Evolutionary conservation across 2,113 vertebrate species (phyloP).

Genomic region (Struthio camelus): DNA sequence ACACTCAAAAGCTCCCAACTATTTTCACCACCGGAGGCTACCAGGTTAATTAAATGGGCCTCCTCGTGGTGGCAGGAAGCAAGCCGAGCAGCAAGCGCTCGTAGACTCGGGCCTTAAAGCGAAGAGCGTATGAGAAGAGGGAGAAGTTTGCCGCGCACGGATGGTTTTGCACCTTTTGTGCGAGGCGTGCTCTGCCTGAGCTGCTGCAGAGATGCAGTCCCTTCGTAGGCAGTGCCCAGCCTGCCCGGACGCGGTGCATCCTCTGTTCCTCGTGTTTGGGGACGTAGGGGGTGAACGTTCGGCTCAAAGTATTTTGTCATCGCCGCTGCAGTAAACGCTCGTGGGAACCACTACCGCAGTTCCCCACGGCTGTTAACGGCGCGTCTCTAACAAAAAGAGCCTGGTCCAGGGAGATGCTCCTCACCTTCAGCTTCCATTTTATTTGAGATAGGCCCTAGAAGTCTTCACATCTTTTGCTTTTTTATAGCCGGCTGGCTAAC

Average conservation of each 20-base stretch:
- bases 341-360: background rate
- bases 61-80: conserved; percentile 41
- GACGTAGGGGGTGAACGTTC: background rate
- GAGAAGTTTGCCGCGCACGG: background rate
- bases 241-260: background rate
- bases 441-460: background rate
- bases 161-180: background rate
- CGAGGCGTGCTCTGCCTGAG: background rate
- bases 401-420: background rate
- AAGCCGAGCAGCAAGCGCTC: conserved; percentile 52
- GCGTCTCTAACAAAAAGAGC: background rate
- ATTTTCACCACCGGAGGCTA: conserved; percentile 25
- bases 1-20: conserved; percentile 25
- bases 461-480: background rate
- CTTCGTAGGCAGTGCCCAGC: background rate
- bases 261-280: background rate
- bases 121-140: background rate
- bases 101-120: background rate
- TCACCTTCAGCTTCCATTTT: background rate
- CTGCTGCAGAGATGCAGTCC: background rate
- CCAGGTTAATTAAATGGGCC: conserved; percentile 62
- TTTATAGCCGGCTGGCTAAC: background rate
- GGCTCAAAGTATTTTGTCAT: background rate
- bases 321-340: background rate
- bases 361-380: background rate